Base-by-base conservation (phyloP, 2,888 invertebrate species). In the Glaucopsyche alexis region DNA sequence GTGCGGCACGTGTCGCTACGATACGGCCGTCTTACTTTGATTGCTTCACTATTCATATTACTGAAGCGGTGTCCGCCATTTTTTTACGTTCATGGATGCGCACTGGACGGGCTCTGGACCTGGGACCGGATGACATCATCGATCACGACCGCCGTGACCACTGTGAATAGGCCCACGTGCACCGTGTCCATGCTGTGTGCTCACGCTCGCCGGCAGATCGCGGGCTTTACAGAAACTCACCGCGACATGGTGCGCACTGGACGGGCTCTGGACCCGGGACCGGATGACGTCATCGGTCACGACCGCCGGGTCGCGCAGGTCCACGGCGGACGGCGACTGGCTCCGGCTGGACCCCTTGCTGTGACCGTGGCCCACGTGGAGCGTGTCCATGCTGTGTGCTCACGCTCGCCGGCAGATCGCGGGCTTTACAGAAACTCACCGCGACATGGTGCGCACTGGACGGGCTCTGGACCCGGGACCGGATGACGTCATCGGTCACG, bases 281-380 rank as follows among this genome's bases (percentile, higher is more conserved):
- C 40, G 40, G 40, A 40, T 40, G 40, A 40, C 3, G 40, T 40
- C 40, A 40, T 40, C 40, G 6, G 40, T 40, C 40, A 40, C 40
- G 40, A 40, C 40, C 40, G n/a, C 85, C 65, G 90, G 88, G 75
- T 91, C 92, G 77, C 88, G 76, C 89, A 93, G 80, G 80, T 94
- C 93, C n/a, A 86, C 85, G 1, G 89, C 84, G 9, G 91, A 90
- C 74, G 95, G 95, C 52, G 95, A 95, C 80, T 95, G 94, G 81
- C 95, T 95, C 74, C 95, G 86, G 79, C 95, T 95, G 64, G 95
- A 94, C 66, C 93, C 94, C 85, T 95, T 95, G 81, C 95, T 95
- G 74, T 95, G 85, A 79, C 95, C 95, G 55, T 94, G 94, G 66
- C 93, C 94, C 85, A 95, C 95, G n/a, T n/a, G n/a, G 79, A 92